These are phyloP conservation scores for Homalodisca vitripennis DNA, from an alignment of 1,140 invertebrate genomes.

Conservation along the genomic window DNA sequence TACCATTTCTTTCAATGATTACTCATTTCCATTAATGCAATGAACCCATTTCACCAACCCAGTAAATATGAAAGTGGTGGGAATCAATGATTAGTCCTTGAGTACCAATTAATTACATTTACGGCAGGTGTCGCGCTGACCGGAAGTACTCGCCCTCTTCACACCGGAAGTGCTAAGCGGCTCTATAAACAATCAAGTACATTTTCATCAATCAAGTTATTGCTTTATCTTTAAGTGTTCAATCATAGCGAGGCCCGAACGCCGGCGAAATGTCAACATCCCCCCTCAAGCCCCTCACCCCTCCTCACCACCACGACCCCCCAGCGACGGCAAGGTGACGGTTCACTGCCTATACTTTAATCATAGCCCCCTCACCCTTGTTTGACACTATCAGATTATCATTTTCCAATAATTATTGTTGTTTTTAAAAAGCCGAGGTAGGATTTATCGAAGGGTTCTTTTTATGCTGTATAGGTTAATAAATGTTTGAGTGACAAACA, in stretches of 20 bases:
- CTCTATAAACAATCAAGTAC: not conserved
- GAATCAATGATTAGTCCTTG: too few species aligned
- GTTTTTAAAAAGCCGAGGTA: too few species aligned
- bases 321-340: not conserved
- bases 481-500: too few species aligned
- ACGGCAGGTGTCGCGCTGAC: not conserved
- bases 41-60: too few species aligned
- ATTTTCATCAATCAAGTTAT: slow-evolving; percentile 18
- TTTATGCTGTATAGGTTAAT: too few species aligned
- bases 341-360: not conserved
- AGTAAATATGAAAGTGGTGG: too few species aligned
- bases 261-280: slow-evolving; percentile 16
- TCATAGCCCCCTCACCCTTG: too few species aligned
- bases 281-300: not conserved
- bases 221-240: slow-evolving; percentile 22
- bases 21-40: too few species aligned
- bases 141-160: not conserved
- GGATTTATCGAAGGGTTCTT: too few species aligned
- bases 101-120: not conserved
- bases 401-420: too few species aligned
- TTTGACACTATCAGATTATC: too few species aligned
- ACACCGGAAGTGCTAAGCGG: slow-evolving; percentile 16
- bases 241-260: not conserved
- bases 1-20: too few species aligned
- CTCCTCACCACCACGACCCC: not conserved